These are phyloP conservation scores for Pseudopleuronectes americanus DNA, from an alignment of 2,797 vertebrate genomes.

Conservation along the genomic window DNA sequence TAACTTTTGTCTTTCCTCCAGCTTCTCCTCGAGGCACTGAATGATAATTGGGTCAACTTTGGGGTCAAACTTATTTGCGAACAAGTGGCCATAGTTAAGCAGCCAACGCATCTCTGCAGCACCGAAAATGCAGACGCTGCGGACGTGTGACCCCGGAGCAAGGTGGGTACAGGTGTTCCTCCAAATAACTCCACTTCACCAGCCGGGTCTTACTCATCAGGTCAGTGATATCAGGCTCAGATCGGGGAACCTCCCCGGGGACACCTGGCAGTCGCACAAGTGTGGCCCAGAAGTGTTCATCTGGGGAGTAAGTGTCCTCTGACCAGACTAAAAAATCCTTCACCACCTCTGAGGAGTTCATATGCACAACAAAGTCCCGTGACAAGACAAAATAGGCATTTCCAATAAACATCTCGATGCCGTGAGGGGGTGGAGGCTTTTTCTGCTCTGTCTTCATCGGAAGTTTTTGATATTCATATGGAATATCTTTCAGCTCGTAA, in stretches of 20 bases:
- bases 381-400: slow-evolving; percentile 94
- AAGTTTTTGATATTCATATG: slow-evolving; percentile 82
- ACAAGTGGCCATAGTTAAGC: slow-evolving; percentile 91
- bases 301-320: slow-evolving; percentile 92
- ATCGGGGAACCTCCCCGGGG: slow-evolving; percentile 87
- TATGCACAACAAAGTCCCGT: slow-evolving; percentile 82
- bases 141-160: slow-evolving; percentile 90
- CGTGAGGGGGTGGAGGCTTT: slow-evolving; percentile 86
- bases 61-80: slow-evolving; percentile 94
- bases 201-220: slow-evolving; percentile 91
- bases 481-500: slow-evolving; percentile 80
- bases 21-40: slow-evolving; percentile 91
- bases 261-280: slow-evolving; percentile 88
- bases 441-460: slow-evolving; percentile 82
- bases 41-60: slow-evolving; percentile 90
- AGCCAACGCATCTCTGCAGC: slow-evolving; percentile 91
- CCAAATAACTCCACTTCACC: slow-evolving; percentile 93
- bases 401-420: slow-evolving; percentile 90
- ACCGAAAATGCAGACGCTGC: slow-evolving; percentile 92
- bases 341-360: slow-evolving; percentile 78
- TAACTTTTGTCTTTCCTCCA: slow-evolving; percentile 83
- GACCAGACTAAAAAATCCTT: slow-evolving; percentile 92
- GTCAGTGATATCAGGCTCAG: slow-evolving; percentile 87
- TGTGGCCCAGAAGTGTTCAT: slow-evolving; percentile 96
- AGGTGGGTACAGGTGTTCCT: slow-evolving; percentile 86